A percentile compares a stretch with the other conserved stretches of the same genome.
Evolutionary conservation across 1,140 invertebrate genomes (phyloP).

Genomic region (Thaumetopoea pityocampa): DNA sequence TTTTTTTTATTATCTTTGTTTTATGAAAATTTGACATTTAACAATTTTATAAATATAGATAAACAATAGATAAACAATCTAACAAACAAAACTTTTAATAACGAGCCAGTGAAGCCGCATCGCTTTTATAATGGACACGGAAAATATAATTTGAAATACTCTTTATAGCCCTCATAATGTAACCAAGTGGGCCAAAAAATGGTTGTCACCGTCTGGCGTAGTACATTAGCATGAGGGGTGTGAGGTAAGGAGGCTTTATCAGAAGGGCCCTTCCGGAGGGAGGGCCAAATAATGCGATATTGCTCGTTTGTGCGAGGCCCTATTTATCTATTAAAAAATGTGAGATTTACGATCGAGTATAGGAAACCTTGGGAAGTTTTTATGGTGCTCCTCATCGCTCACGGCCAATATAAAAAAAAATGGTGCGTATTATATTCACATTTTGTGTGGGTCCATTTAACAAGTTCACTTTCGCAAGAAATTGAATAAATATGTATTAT

Average conservation of each 20-base stretch:
- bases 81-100: constrained; percentile 27
- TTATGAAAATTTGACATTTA: not conserved
- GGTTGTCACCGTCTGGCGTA: constrained; percentile 72
- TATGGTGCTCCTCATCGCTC: constrained; percentile 57
- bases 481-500: too few relatives aligned
- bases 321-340: constrained; percentile 76
- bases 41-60: too few relatives aligned
- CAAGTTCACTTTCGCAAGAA: constrained; percentile 13
- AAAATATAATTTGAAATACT: constrained; percentile 74
- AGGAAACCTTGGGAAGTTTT: constrained; percentile 67
- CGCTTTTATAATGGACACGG: constrained; percentile 66
- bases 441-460: constrained; percentile 27
- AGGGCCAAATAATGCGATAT: constrained; percentile 74
- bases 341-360: constrained; percentile 65
- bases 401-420: constrained; percentile 59
- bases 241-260: constrained; percentile 70
- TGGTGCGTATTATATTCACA: constrained; percentile 57
- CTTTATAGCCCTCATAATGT: constrained; percentile 70
- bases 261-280: constrained; percentile 73
- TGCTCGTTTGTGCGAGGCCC: constrained; percentile 72
- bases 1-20: constrained; percentile 3
- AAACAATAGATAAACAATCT: too few relatives aligned
- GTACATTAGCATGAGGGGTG: constrained; percentile 73
- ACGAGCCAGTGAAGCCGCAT: constrained; percentile 46
- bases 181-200: constrained; percentile 74